A percentile compares a stretch with the other conserved stretches of the same genome.
These are phyloP conservation scores for Acinonyx jubatus DNA, from an alignment of 2,113 vertebrate species.

Conservation along the genomic window DNA sequence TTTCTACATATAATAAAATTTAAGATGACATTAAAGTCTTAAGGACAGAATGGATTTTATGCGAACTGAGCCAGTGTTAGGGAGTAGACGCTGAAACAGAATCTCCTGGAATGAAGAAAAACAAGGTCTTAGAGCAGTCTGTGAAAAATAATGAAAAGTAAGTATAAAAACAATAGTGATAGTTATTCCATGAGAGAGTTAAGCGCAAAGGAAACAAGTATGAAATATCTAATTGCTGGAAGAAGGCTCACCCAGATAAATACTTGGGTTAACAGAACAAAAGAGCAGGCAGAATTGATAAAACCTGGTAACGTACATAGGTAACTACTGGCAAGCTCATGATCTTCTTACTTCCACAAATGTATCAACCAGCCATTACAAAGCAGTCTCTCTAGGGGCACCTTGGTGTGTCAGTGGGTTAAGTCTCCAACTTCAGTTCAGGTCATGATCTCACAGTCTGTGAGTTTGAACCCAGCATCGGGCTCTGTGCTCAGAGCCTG, in stretches of 20 bases:
- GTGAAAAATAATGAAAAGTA: not conserved
- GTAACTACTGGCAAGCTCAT: not conserved
- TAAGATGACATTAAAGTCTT: not conserved
- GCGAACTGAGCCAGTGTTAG: not conserved
- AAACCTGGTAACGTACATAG: not conserved
- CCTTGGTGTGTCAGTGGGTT: no score
- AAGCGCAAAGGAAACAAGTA: constrained; percentile 32
- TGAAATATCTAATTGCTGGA: not conserved
- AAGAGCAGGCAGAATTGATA: not conserved
- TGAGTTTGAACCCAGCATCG: no score
- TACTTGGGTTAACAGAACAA: not conserved
- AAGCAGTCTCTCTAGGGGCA: not conserved
- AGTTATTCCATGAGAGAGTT: not conserved
- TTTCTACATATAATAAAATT: not conserved
- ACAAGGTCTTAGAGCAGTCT: not conserved
- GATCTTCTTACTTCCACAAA: not conserved
- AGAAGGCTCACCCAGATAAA: not conserved
- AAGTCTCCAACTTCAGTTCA: no score
- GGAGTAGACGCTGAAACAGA: not conserved
- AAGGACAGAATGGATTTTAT: not conserved
- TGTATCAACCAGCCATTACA: not conserved
- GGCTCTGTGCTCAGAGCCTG: no score
- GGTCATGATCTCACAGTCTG: no score
- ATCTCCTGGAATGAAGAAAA: not conserved
- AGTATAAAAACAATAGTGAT: not conserved